Conservation (phyloP, 2,888 invertebrate species). For the Oscheius sp. region DNA sequence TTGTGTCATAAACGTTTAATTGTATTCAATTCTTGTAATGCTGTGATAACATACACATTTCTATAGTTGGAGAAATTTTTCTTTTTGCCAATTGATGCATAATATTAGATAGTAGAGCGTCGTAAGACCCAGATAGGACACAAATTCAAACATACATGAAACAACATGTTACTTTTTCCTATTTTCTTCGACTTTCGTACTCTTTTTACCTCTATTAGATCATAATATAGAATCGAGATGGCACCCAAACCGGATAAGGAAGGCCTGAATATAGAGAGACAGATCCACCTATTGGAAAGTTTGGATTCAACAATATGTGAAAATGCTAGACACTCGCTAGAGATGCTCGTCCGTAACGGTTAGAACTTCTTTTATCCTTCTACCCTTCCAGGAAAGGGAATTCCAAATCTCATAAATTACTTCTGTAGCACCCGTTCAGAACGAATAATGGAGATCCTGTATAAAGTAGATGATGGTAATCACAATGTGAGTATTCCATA, state of each 20-base stretch:
- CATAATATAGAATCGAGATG: neutral
- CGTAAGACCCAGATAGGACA: no score
- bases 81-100: no score
- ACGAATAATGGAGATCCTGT: constrained; percentile 46
- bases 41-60: no score
- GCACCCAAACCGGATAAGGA: constrained; percentile 1
- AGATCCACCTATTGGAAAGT: constrained; percentile 43
- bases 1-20: no score
- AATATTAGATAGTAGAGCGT: no score
- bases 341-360: constrained; percentile 39
- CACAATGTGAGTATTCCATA: constrained; percentile 34
- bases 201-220: no score
- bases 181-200: neutral
- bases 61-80: no score
- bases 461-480: constrained; percentile 41
- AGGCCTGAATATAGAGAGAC: constrained; percentile 24
- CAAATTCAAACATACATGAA: no score
- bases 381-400: constrained; percentile 36
- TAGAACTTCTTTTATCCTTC: neutral
- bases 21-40: no score
- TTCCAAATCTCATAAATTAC: constrained; percentile 42
- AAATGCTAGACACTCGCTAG: constrained; percentile 37
- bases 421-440: constrained; percentile 42
- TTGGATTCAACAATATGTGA: constrained; percentile 42
- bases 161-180: no score